Conservation (phyloP, 2,797 vertebrate species). For the Rhadinocentrus ornatus region DNA sequence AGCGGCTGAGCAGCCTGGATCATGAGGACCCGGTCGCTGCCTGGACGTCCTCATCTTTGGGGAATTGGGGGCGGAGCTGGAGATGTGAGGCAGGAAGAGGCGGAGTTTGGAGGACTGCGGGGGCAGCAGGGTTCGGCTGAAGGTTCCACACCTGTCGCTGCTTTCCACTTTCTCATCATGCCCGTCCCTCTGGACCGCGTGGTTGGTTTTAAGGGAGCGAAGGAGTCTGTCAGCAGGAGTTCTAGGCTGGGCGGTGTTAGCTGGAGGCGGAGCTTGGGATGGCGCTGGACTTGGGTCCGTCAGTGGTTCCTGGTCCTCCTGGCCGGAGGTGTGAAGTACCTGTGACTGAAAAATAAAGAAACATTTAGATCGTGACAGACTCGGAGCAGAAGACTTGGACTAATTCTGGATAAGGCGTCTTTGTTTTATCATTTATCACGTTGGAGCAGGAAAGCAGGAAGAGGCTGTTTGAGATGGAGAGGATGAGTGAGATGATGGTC, state of each 20-base stretch:
- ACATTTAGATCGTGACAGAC: too few species aligned
- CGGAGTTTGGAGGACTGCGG: constrained; percentile 60
- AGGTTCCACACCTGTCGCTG: background rate
- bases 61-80: constrained; percentile 8
- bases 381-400: too few species aligned
- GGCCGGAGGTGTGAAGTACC: constrained; percentile 92
- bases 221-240: background rate
- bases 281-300: constrained; percentile 11
- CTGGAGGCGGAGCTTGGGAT: constrained; percentile 25
- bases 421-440: constrained; percentile 32
- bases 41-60: constrained; percentile 15
- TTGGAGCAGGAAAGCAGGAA: background rate
- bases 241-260: background rate
- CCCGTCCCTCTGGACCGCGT: background rate
- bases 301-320: constrained; percentile 73
- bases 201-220: background rate
- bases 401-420: background rate
- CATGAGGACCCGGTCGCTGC: constrained; percentile 11
- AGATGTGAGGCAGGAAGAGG: constrained; percentile 53
- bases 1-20: constrained; percentile 17
- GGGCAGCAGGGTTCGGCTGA: constrained; percentile 36
- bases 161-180: constrained; percentile 5
- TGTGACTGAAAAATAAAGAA: constrained; percentile 84
- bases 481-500: constrained; percentile 18
- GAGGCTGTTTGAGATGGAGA: background rate